Evolutionary conservation across 37 sponge, comb jelly and placozoan genomes (phyloP), one percentile per base, ranked within the genome.

Genomic region (Ephydatia muelleri): DNA sequence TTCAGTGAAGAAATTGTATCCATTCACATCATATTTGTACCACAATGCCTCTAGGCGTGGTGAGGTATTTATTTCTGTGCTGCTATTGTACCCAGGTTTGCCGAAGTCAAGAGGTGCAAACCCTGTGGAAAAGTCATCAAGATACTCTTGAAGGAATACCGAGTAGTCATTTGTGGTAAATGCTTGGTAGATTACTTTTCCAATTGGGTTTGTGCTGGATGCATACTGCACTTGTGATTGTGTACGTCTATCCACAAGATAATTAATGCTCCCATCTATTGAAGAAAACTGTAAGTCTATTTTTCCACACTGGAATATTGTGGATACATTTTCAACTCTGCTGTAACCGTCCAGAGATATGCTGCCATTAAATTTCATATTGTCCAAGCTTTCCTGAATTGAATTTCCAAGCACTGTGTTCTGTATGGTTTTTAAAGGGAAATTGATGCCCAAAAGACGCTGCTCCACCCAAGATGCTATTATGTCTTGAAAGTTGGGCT

Each of bases 401-500:
- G 25, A 57, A 33, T 33, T 0, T 68, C 70, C 28, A 28, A 92
- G 82, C 23, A 85, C 85, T 29, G 88, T 88, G 80, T 84, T 82
- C 2, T 33, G 39, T 35, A 92, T 80, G 13, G 79, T 79, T 27
- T 92, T 71, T 19, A 92, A 6, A 25, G 92, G 66, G 72, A 80
- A 88, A 39, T 77, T 69, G 22, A 88, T 68, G 26, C 85, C 88
- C 85, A 88, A 88, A 8, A 78, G 22, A 35, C 92, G 38, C 67
- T 92, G 92, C 70, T 92, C 92, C n/a, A 81, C 30, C 92, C 92
- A 92, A 16, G 89, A 84, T 40, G 65, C 76, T n/a, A 80, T 74
- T 68, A 92, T 75, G 57, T 79, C 88, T 13, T 68, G 27, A 71
- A 80, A 92, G 27, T 87, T 91, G 0, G 88, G 37, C 3, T 43